Evolutionary conservation across 1,140 invertebrate genomes (phyloP).

Genomic region (Zaprionus capensis): DNA sequence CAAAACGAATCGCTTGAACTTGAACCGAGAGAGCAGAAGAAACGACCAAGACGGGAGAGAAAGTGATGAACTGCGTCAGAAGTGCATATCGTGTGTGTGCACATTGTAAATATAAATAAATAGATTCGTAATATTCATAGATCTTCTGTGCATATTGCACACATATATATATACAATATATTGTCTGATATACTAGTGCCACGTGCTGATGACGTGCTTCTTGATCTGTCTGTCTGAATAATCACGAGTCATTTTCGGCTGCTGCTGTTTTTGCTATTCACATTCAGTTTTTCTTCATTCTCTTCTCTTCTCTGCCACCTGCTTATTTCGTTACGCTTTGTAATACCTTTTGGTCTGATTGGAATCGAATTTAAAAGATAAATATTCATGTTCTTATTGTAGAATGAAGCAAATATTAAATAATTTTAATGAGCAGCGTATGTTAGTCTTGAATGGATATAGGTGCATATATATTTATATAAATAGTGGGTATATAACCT

Average conservation of each 20-base stretch:
- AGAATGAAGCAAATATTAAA: not conserved
- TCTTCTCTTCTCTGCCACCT: conserved; percentile 4
- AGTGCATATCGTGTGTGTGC: conserved; percentile 11
- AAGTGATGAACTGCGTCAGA: conserved; percentile 65
- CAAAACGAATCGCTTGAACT: conserved; percentile 40
- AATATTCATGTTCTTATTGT: not conserved
- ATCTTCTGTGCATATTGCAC: conserved; percentile 5
- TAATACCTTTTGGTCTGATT: conserved; percentile 4
- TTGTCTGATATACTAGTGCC: conserved; percentile 11
- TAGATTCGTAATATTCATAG: conserved; percentile 11
- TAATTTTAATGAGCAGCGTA: too few species aligned
- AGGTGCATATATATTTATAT: too few species aligned
- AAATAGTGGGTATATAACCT: too few species aligned
- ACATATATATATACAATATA: not conserved
- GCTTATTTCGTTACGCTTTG: conserved; percentile 34
- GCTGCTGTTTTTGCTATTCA: conserved; percentile 14
- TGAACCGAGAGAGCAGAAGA: conserved; percentile 31
- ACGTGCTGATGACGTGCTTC: conserved; percentile 68
- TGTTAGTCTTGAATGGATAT: too few species aligned
- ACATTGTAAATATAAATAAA: conserved; percentile 7
- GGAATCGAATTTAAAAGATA: not conserved
- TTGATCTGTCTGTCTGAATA: conserved; percentile 38
- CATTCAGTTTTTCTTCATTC: conserved; percentile 16
- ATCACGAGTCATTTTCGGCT: conserved; percentile 66
- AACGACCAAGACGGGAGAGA: conserved; percentile 7